A percentile compares a stretch with the other conserved stretches of the same genome.
phyloP scores from a whole-genome alignment of 2,113 vertebrate genomes.

The Australoheros scitulus region DNA sequence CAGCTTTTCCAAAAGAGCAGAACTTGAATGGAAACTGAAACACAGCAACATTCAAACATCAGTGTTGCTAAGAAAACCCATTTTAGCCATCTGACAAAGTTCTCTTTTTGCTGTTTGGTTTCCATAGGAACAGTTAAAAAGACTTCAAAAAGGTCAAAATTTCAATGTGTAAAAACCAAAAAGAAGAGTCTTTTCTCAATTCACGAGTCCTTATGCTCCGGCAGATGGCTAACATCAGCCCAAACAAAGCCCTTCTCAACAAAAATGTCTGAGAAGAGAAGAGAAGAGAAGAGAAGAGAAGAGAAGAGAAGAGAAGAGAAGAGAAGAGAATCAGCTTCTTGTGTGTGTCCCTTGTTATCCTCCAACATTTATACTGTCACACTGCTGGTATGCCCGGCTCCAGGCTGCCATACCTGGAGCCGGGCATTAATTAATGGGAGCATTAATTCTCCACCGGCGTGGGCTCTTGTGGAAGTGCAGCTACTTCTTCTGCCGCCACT shows the following conservation, averaged over 20 bases:
- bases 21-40: constrained; percentile 49
- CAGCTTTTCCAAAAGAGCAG: constrained; percentile 21
- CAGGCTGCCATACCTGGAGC: neutral
- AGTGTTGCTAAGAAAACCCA: constrained; percentile 51
- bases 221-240: constrained; percentile 25
- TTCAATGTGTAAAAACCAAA: constrained; percentile 66
- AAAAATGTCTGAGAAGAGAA: constrained; percentile 25
- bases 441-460: constrained; percentile 89
- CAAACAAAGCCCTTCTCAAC: constrained; percentile 32
- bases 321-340: constrained; percentile 6
- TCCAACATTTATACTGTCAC: constrained; percentile 4
- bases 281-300: neutral
- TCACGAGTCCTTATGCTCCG: constrained; percentile 48
- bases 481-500: constrained; percentile 66
- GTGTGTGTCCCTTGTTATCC: constrained; percentile 27
- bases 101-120: constrained; percentile 62
- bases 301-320: neutral
- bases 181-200: constrained; percentile 53
- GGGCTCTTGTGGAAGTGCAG: constrained; percentile 80
- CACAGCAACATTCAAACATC: constrained; percentile 52
- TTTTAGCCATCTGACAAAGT: constrained; percentile 38
- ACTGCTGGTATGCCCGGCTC: neutral
- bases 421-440: neutral
- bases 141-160: constrained; percentile 67
- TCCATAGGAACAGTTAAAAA: constrained; percentile 75